Conservation (phyloP, 2,888 invertebrate genomes). For the Arctia plantaginis region DNA sequence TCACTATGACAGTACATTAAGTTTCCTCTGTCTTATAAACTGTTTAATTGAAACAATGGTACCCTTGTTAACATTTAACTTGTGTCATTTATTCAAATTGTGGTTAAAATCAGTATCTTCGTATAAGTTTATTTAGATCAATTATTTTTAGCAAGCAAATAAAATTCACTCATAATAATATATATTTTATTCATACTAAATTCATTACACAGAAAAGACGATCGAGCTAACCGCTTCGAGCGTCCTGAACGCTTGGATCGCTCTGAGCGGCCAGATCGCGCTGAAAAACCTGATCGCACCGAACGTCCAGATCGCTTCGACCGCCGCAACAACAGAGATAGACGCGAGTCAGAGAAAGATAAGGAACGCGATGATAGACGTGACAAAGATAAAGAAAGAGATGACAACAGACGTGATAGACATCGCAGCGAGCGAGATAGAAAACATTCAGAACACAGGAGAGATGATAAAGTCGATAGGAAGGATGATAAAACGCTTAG, state of each 20-base stretch:
- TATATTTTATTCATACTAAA: background rate
- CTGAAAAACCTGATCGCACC: background rate
- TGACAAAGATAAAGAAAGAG: conserved; percentile 34
- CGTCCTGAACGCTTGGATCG: conserved; percentile 39
- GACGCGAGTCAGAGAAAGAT: conserved; percentile 45
- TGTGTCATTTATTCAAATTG: too few species aligned
- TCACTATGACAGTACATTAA: too few species aligned
- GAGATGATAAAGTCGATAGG: conserved; percentile 25
- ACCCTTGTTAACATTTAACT: too few species aligned
- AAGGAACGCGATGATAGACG: conserved; percentile 43
- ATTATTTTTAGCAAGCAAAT: too few species aligned
- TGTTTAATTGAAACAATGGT: too few species aligned
- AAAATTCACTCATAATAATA: too few species aligned
- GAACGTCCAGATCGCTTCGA: conserved; percentile 44
- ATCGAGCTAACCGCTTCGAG: conserved; percentile 47
- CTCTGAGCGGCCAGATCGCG: conserved; percentile 43
- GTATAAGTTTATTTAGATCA: too few species aligned
- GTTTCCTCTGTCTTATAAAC: too few species aligned
- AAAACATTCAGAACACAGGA: conserved; percentile 32
- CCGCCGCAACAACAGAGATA: conserved; percentile 55
- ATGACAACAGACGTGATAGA: conserved; percentile 27
- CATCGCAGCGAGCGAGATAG: conserved; percentile 36
- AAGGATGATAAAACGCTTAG: conserved; percentile 25
- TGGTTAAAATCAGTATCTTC: too few species aligned
- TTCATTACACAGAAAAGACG: conserved; percentile 60